Evolutionary conservation across 2,797 vertebrate genomes (phyloP), one percentile per base, ranked within the genome.

Genomic region (Semotilus atromaculatus): DNA sequence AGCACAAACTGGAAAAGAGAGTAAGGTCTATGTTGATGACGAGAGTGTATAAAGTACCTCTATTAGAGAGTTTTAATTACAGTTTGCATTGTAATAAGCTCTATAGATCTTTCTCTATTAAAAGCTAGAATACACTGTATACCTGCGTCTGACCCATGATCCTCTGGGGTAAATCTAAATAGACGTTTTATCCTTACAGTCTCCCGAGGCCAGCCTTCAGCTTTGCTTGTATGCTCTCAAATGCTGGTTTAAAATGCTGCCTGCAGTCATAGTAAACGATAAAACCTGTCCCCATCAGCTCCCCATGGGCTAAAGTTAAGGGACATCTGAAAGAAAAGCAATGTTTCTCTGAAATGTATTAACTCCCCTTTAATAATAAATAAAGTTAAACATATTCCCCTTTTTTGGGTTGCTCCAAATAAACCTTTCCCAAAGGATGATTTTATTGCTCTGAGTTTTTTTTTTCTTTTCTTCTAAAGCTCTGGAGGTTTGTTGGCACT

Each of bases 291-390:
- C 64, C 51, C 66, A 60, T 84, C 64, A 31, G 74, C 75, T 86
- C 75, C 75, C 85, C 19, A 79, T 60, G n/a, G 85, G 45, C 58
- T 29, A 11, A 31, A 66, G 74, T 64, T 64, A 31, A 70, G 72
- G 64, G 64, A 55, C 31, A n/a, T 62, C 64, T 82, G 7, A 62
- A 82, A 64, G 80, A 81, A 82, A 76, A 2, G 74, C 55, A 66
- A n/a, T 53, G 81, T 72, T 82, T 82, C 58, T 77, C 34, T 72
- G 73, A 77, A 34, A 38, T 26, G 43, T 81, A 70, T 82, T 70
- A 77, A 83, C 75, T 77, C 67, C 68, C 13, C 4, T 86, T 73
- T 74, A 84, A 68, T 78, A 77, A 84, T 86, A 79, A 83, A 86
- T 66, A 55, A 83, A 53, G 76, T 71, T 29, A 62, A 86, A 82